Percentiles rank a stretch among this genome's conserved stretches.
Conservation (phyloP, 1,140 invertebrate species). For the Tetramorium parvispinum region DNA sequence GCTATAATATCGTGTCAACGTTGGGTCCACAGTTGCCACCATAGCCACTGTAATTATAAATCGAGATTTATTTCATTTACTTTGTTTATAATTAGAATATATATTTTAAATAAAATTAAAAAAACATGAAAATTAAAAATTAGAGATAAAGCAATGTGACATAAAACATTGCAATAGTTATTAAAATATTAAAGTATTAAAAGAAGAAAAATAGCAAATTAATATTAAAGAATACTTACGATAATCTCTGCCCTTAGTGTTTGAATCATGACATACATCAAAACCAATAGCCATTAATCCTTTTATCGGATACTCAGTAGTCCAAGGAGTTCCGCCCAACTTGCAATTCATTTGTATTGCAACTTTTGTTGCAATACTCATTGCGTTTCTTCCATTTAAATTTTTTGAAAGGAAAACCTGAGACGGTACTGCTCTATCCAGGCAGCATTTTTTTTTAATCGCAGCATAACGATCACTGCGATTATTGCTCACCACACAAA, state of each 20-base stretch:
- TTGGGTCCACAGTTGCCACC: slow-evolving; percentile 90
- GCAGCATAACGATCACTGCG: slow-evolving; percentile 92
- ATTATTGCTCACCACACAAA: slow-evolving; percentile 90
- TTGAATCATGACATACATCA: slow-evolving; percentile 94
- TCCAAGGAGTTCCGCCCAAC: slow-evolving; percentile 95
- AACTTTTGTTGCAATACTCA: slow-evolving; percentile 95
- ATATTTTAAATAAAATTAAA: not conserved
- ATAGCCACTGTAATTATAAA: slow-evolving; percentile 86
- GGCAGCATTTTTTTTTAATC: slow-evolving; percentile 94
- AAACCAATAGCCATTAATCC: slow-evolving; percentile 94
- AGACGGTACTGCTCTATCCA: slow-evolving; percentile 90
- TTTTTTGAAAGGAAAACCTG: slow-evolving; percentile 91
- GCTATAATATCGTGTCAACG: slow-evolving; percentile 89
- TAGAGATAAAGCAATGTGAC: not conserved
- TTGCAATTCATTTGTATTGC: slow-evolving; percentile 95
- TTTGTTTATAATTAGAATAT: not conserved
- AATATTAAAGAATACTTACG: slow-evolving; percentile 74
- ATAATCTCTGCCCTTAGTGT: slow-evolving; percentile 87
- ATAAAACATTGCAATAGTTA: not conserved
- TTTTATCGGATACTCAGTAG: slow-evolving; percentile 88
- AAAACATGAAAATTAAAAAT: not conserved
- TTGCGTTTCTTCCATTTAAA: slow-evolving; percentile 86
- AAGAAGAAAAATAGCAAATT: not conserved
- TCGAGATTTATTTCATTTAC: not conserved
- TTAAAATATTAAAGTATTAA: not conserved